Percentiles rank a stretch among this genome's conserved stretches.
Conservation (phyloP, 2,113 vertebrate species). For the Notarius lentiginosus region DNA sequence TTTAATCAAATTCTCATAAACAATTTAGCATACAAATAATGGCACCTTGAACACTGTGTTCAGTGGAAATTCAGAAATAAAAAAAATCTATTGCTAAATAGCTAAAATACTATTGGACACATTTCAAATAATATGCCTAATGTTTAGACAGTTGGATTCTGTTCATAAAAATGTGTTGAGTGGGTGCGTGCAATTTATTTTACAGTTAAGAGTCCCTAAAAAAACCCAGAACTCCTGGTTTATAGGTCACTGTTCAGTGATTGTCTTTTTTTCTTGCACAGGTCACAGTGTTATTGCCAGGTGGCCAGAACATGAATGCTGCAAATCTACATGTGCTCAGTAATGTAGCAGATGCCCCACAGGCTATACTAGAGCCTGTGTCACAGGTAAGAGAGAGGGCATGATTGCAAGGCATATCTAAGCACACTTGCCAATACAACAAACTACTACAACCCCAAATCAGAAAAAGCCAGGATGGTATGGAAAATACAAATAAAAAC, state of each 20-base stretch:
- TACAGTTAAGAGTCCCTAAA: background rate
- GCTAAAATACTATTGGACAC: background rate
- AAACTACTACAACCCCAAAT: background rate
- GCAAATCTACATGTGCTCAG: constrained; percentile 84
- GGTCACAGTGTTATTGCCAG: constrained; percentile 82
- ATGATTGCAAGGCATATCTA: background rate
- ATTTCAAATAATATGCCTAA: background rate
- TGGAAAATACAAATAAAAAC: too few relatives aligned
- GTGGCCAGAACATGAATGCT: constrained; percentile 81
- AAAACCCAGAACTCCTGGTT: background rate
- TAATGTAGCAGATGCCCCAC: constrained; percentile 80
- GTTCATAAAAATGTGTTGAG: background rate
- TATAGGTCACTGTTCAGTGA: background rate
- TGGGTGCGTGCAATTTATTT: background rate
- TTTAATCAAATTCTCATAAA: background rate
- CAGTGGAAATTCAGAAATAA: background rate
- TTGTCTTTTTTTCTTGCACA: constrained; percentile 39
- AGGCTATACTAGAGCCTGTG: constrained; percentile 80
- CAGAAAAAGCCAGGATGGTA: too few relatives aligned
- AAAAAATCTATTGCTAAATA: background rate
- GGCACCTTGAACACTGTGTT: background rate
- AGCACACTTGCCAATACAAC: background rate
- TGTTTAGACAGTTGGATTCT: background rate
- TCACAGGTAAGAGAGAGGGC: constrained; percentile 70
- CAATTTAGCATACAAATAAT: background rate